phyloP scores from a whole-genome alignment of 2,888 invertebrate genomes.

The Callyntrura sp. region DNA sequence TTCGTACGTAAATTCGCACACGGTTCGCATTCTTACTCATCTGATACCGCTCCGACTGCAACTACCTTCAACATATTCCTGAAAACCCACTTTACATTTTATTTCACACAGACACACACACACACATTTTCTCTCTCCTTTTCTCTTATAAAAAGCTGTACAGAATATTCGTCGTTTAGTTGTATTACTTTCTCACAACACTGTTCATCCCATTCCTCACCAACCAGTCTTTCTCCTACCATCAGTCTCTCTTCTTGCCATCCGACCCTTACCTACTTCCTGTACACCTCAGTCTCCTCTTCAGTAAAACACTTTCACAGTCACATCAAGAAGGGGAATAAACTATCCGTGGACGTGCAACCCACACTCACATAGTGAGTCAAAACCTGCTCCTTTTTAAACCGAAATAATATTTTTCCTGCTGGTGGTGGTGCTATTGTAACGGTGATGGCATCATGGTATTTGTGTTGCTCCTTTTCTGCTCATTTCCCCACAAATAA shows the following conservation, averaged over 20 bases:
- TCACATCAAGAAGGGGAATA: no score
- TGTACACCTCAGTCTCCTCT: conserved; percentile 3
- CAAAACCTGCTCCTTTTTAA: not conserved
- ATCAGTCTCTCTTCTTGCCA: no score
- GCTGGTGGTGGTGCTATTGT: not conserved
- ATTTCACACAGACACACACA: no score
- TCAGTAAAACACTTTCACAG: not conserved
- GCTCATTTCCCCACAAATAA: not conserved
- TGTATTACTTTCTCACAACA: conserved; percentile 51
- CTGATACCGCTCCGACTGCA: no score
- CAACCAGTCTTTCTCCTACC: not conserved
- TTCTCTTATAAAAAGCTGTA: conserved; percentile 45
- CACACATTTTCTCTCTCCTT: no score
- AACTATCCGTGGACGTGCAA: not conserved
- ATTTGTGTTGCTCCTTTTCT: conserved; percentile 28
- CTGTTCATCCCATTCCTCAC: conserved; percentile 36
- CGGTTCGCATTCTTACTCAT: conserved; percentile 23
- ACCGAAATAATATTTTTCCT: not conserved
- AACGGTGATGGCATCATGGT: conserved; percentile 11
- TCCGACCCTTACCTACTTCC: not conserved
- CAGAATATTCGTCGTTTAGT: conserved; percentile 49
- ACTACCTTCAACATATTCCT: conserved; percentile 47
- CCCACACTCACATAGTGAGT: no score
- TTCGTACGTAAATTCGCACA: conserved; percentile 18
- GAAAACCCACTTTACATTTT: conserved; percentile 53